Base-by-base conservation (phyloP, 2,888 invertebrate genomes). In the Hydriomena furcata region DNA sequence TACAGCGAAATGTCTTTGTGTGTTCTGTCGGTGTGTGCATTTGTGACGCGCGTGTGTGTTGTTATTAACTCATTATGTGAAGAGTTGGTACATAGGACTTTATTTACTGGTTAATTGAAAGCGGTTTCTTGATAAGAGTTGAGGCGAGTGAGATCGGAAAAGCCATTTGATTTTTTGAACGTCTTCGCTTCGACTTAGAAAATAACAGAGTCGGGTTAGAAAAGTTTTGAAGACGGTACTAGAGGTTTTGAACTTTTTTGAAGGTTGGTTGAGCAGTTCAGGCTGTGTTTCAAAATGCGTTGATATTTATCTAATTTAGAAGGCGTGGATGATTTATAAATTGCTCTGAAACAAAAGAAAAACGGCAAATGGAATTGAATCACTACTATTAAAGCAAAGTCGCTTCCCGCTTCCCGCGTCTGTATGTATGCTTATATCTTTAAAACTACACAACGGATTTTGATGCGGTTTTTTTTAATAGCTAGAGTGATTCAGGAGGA, bases 21-120 rank as follows among this genome's bases (percentile, higher is more conserved):
- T 66, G 84, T 82, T 68, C 68, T 73, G 76, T 79, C 76, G 71
- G 68, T 56, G 61, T 32, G 61, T 62, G 63, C 71, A 75, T 79
- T 82, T 82, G 68, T 82, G 68, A 64, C 66, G 78, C 72, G 75
- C 72, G 64, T 74, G 73, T 82, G 79, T 73, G 80, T 84, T 58
- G 87, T 87, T 89, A 89, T 87, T 89, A 89, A 89, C 88, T 89
- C 85, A 82, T 89, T 89, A 89, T 89, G 79, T 88, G 86, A 86
- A 87, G 85, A 88, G 88, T 86, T 86, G 84, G 79, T 88, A 88
- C 65, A 89, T 89, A 84, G 76, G 71, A 62, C 77, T 76, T 69
- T 86, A 88, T 88, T 84, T 88, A 89, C 84, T 84, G 72, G 79
- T 84, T 88, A 88, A 88, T 88, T 88, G 86, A 87, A 88, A 85